Conservation (phyloP, 2,888 invertebrate genomes). For the Hydrotaea diabolus region DNA sequence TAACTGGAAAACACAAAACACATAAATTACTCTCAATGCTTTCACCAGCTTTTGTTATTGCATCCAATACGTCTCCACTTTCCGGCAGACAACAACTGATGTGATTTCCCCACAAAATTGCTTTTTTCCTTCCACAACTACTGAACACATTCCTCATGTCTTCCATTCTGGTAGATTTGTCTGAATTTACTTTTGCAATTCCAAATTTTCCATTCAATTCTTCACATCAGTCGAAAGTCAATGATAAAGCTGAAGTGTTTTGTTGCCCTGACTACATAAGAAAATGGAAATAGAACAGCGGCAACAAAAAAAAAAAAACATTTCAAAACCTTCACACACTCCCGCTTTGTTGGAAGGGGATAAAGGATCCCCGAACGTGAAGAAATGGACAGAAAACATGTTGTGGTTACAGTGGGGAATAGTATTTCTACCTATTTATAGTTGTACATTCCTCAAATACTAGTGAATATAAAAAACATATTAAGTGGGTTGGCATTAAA, state of each 20-base stretch:
- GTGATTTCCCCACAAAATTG: slow-evolving; percentile 10
- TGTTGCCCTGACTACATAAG: slow-evolving; percentile 1
- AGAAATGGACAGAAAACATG: slow-evolving; percentile 1
- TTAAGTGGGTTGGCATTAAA: neutral
- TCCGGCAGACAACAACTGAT: neutral
- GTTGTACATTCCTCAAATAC: neutral
- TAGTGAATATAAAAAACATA: neutral
- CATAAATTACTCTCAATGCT: neutral
- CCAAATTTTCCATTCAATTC: neutral
- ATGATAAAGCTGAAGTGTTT: slow-evolving; percentile 1
- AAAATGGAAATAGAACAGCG: neutral
- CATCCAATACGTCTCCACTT: neutral
- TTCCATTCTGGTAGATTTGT: neutral
- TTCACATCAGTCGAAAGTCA: slow-evolving; percentile 25
- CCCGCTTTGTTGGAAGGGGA: neutral
- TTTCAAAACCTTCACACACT: neutral
- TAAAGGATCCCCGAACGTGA: neutral
- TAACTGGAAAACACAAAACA: too few species aligned
- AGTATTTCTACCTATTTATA: neutral
- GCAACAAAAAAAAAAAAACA: neutral
- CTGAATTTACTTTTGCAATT: slow-evolving; percentile 10
- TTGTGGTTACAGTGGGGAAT: neutral
- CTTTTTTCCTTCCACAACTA: neutral
- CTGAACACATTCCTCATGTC: neutral
- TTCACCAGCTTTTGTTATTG: neutral